Evolutionary conservation across 2,113 vertebrate species (phyloP), one percentile per base, ranked within the genome.

Genomic region (Cochlearius cochlearius): DNA sequence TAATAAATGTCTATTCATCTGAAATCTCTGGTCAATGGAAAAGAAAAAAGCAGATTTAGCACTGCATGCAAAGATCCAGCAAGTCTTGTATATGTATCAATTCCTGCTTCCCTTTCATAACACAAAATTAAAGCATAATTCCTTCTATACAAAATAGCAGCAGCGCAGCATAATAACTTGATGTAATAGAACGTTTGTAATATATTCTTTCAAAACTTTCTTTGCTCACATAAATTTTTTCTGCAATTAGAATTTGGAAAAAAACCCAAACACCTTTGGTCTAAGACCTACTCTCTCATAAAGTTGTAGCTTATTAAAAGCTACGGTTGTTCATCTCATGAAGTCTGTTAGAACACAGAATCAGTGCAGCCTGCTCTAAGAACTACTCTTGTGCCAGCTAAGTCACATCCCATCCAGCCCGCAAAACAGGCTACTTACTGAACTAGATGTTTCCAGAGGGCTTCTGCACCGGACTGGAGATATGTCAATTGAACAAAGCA

Each of bases 381-480:
- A 67, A 43, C 38, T 71, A 18, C 53, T 53, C n/a, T 12, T 69
- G 27, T 60, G 53, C 10, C n/a, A 36, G 18, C 17, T 45, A 41
- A 73, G 32, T 17, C 81, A 47, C 18, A 73, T 27, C 17, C 36
- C n/a, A 86, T 5, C 38, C 59, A 67, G 36, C 22, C 29, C 38
- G 52, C 23, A 29, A 29, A 88, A 56, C 34, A 22, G 6, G 29
- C 38, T 87, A 97, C 98, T 98, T 96, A 99, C 99, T 53, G 99
- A 99, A 77, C 98, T 98, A 27, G 98, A 98, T 19, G 98, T 99
- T 53, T 97, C 97, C 39, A 97, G 92, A 12, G 98, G 95, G 52
- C 97, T 97, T 60, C 98, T 98, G 94, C 98, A 98, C 16, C 97
- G 94, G 25, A 98, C 97, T 49, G 99, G 99, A 79, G 99, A 99